Evolutionary conservation across 2,797 vertebrate species (phyloP).

Genomic region (Cyprinella venusta): DNA sequence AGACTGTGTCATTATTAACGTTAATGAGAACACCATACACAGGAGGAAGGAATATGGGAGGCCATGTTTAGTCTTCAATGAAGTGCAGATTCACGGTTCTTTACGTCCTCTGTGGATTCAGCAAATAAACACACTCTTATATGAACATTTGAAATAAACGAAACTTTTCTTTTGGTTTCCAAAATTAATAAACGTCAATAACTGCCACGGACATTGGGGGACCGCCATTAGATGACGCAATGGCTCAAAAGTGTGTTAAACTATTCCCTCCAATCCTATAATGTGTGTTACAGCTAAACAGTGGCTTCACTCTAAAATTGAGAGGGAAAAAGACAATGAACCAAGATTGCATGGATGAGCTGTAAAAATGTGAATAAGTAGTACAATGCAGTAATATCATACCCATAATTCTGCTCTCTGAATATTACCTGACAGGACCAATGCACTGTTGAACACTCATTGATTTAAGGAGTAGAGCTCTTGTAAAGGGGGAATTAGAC

Average conservation of each 20-base stretch:
- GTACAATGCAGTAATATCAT: background rate
- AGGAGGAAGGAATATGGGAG: background rate
- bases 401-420: slow-evolving; percentile 11
- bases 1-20: too few relatives aligned
- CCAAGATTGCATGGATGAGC: background rate
- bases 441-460: slow-evolving; percentile 10
- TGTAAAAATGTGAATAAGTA: background rate
- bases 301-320: background rate
- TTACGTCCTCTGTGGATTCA: background rate
- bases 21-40: background rate
- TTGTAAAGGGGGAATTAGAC: slow-evolving; percentile 21
- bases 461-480: slow-evolving; percentile 18
- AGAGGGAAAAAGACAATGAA: background rate
- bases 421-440: background rate
- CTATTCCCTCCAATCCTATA: background rate
- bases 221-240: background rate
- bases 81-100: background rate
- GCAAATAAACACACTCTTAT: background rate
- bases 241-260: background rate
- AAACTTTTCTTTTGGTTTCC: background rate
- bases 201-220: background rate
- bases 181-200: background rate
- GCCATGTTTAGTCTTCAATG: background rate
- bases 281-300: background rate
- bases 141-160: background rate